These are phyloP conservation scores for Mythimna loreyi DNA, from an alignment of 2,888 invertebrate species.

Conservation along the genomic window DNA sequence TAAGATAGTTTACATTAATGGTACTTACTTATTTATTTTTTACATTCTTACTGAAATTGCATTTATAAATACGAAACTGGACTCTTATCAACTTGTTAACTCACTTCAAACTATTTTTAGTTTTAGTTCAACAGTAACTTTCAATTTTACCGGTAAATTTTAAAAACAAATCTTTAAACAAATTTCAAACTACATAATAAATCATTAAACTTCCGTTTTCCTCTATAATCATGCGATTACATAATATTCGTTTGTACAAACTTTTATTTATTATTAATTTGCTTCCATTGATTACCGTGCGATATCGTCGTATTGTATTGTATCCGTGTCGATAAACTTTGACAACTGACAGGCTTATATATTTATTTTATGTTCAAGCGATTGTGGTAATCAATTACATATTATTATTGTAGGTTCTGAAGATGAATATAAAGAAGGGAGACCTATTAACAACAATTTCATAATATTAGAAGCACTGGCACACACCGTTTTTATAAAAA, in stretches of 20 bases:
- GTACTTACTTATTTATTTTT: too few species aligned
- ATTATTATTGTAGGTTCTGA: neutral
- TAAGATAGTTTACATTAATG: too few species aligned
- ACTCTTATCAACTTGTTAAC: neutral
- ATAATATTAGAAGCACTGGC: too few species aligned
- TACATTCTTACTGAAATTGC: neutral
- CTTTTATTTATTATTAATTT: conserved; percentile 2
- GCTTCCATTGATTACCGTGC: conserved; percentile 3
- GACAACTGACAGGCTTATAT: neutral
- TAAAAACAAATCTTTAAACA: neutral
- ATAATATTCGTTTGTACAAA: conserved; percentile 1
- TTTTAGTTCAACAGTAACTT: neutral
- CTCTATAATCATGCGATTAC: neutral
- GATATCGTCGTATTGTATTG: neutral
- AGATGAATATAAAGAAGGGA: too few species aligned
- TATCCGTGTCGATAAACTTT: conserved; percentile 30
- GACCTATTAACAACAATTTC: too few species aligned
- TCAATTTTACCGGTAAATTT: too few species aligned
- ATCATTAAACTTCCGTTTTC: conserved; percentile 7
- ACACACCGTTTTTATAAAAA: too few species aligned
- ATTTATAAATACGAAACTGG: neutral
- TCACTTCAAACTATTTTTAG: neutral
- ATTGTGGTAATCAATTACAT: neutral
- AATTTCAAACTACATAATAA: conserved; percentile 5
- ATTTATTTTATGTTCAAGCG: neutral